Evolutionary conservation across 2,113 vertebrate species (phyloP), one percentile per base, ranked within the genome.

Genomic region (Paramisgurnus dabryanus): DNA sequence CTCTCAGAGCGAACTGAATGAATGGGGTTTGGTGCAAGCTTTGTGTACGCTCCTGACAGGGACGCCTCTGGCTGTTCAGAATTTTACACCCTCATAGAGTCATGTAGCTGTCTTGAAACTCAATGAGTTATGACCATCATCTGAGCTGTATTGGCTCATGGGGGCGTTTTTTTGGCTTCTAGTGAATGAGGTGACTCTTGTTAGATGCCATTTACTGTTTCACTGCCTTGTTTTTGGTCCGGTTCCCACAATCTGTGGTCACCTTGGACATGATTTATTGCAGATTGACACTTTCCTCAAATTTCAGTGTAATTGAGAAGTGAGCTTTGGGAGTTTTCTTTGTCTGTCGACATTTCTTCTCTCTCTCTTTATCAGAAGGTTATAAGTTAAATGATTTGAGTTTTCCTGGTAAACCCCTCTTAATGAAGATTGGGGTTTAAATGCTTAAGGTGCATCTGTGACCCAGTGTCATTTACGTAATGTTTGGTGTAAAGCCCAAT

Each of bases 11-110:
- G 22, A 41, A 8, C 64, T 61, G 61, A 73, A 45, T 45, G 61
- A 13, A 53, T 45, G 50, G 4, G 70, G 70, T 13, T 53, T 17
- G 53, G 70, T 12, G 10, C 50, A 5, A 34, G 43, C 22, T 11
- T 74, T 47, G n/a, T 11, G 17, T 5, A 64, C 43, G 34, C 73
- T 76, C 13, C 12, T 41, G 50, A 75, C n/a, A 4, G 18, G 7
- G 72, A 75, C 2, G 40, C 45, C 22, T 53, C 13, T 53, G 50
- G 50, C 50, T 53, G 61, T 39, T 39, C 43, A 40, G 73, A 18
- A 40, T 65, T 76, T 76, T 64, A 64, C 60, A 49, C 45, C 58
- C 73, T 76, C 58, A 39, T 76, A 64, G 65, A 76, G 73, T 7
- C 2, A 7, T 53, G 73, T 64, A 76, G 50, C 60, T n/a, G 73